Evolutionary conservation across 2,797 vertebrate species (phyloP), one percentile per base, ranked within the genome.

Genomic region (Steatocranus sp.): DNA sequence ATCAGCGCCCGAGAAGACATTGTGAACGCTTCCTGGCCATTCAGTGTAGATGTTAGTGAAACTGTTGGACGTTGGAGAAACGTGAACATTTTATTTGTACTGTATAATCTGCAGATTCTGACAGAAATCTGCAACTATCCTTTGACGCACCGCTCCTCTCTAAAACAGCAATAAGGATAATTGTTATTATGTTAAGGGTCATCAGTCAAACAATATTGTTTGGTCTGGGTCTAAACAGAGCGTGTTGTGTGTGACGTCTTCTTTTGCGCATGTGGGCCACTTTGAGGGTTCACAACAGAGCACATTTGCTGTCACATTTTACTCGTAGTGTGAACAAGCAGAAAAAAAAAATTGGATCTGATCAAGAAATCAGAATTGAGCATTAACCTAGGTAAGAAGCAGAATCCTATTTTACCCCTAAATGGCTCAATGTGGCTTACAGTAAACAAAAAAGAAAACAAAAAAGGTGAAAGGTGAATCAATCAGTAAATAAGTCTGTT

Each of bases 241-340:
- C 0, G 23, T 1, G 2, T 53, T 51, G 0, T 51, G 11, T 23
- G 11, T 23, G 20, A 12, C 0, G 1, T 51, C 11, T 51, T 51
- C 20, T 51, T 51, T 23, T 23, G 6, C 2, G 6, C 50, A 51
- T 23, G 20, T 0, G 11, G 1, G 50, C 11, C 0, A 2, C 50
- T 51, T 51, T 51, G 50, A 51, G 20, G 50, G 11, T 51, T 51
- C 50, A 51, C 11, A 51, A 20, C 12, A 25, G 25, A 25, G 25
- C 25, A 4, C 25, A 4, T 25, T 25, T 25, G 25, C 25, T 25
- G 25, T 25, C 25, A 25, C 25, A 25, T 25, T 25, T 25, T 25
- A 25, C 23, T 14, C 23, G 50, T 51, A 25, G 50, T 51, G 50
- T 51, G 11, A 51, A 51, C 11, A 25, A 51, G 11, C n/a, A 51